Evolutionary conservation across 2,888 invertebrate genomes (phyloP).

Genomic region (Papilio elwesi): DNA sequence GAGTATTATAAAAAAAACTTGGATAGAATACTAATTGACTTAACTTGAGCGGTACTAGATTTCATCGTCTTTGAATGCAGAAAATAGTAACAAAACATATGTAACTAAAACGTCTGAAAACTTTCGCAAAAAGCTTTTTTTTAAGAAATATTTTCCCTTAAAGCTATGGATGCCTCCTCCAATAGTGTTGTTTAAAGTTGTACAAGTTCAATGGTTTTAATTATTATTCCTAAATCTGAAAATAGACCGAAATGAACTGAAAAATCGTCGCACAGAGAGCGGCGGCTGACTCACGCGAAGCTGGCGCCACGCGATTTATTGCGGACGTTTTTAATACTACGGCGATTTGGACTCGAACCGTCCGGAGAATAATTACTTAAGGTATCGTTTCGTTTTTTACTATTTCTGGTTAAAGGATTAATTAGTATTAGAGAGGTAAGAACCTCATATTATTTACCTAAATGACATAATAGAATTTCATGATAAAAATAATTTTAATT

Average conservation of each 20-base stretch:
- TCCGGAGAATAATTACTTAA: slow-evolving; percentile 50
- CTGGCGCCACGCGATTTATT: slow-evolving; percentile 77
- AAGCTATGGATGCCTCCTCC: background rate
- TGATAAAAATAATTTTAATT: too few relatives aligned
- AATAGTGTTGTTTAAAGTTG: background rate
- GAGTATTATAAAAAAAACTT: too few relatives aligned
- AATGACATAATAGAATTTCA: too few relatives aligned
- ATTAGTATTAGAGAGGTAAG: slow-evolving; percentile 2
- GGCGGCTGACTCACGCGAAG: slow-evolving; percentile 63
- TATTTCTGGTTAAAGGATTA: background rate
- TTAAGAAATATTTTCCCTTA: background rate
- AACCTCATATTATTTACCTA: too few relatives aligned
- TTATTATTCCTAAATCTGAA: slow-evolving; percentile 46
- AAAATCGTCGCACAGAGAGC: slow-evolving; percentile 52
- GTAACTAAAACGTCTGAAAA: too few relatives aligned
- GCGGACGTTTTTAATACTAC: slow-evolving; percentile 59
- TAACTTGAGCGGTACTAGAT: too few relatives aligned
- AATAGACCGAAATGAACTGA: slow-evolving; percentile 57
- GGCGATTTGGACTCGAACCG: slow-evolving; percentile 55
- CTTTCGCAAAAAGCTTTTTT: too few relatives aligned
- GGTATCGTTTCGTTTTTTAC: slow-evolving; percentile 33
- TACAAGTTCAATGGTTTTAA: background rate
- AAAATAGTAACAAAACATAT: too few relatives aligned
- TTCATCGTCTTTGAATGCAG: too few relatives aligned
- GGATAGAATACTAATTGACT: too few relatives aligned